A percentile compares a stretch with the other conserved stretches of the same genome.
phyloP scores from a whole-genome alignment of 2,797 vertebrate genomes.

The Okamejei kenojei region DNA sequence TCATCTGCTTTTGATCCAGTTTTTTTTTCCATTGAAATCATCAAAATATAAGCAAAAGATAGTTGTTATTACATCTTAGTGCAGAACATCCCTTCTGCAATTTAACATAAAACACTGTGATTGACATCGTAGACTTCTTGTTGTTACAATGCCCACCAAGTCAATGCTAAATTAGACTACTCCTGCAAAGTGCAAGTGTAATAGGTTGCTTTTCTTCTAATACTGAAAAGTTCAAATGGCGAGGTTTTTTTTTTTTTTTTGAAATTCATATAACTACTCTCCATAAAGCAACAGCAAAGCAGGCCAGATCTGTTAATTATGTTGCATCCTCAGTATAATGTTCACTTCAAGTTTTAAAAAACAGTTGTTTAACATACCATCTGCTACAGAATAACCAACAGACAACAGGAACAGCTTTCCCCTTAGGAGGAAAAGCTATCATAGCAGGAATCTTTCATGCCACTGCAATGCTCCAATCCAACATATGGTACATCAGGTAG shows the following conservation, averaged over 20 bases:
- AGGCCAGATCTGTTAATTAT: slow-evolving; percentile 11
- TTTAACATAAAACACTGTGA: background rate
- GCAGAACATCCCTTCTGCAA: background rate
- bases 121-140: background rate
- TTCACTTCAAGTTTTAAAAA: background rate
- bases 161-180: background rate
- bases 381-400: slow-evolving; percentile 21
- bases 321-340: background rate
- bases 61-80: background rate
- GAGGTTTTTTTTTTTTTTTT: background rate
- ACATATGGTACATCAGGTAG: slow-evolving; percentile 29
- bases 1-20: background rate
- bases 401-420: slow-evolving; percentile 25
- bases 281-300: background rate
- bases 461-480: background rate
- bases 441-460: slow-evolving; percentile 30
- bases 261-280: background rate
- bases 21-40: background rate
- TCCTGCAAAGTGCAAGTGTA: background rate
- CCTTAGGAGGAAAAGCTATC: slow-evolving; percentile 22
- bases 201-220: background rate
- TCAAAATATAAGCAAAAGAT: background rate
- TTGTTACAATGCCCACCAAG: background rate
- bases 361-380: slow-evolving; percentile 32
- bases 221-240: background rate